phyloP scores from a whole-genome alignment of 2,888 invertebrate species.

The Pterobdella sp. region DNA sequence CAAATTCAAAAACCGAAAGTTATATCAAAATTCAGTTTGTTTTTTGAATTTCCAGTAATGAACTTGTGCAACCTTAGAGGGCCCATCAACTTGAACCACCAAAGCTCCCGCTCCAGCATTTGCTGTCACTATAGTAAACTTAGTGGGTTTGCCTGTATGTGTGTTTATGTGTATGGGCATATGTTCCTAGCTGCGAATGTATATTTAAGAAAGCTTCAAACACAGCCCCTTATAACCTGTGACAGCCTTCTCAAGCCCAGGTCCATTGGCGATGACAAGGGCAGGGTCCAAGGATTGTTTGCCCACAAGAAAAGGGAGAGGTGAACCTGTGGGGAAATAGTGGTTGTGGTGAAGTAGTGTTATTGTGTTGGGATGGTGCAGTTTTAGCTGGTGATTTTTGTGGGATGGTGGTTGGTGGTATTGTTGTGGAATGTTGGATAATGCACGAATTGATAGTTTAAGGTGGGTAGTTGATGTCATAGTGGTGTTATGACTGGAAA shows the following conservation, averaged over 20 bases:
- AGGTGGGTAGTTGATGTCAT: not conserved
- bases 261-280: slow-evolving; percentile 47
- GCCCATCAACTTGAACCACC: slow-evolving; percentile 86
- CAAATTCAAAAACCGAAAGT: not conserved
- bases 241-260: slow-evolving; percentile 43
- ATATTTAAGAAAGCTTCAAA: not conserved
- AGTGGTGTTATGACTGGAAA: not conserved
- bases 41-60: not conserved
- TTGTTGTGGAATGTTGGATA: not conserved
- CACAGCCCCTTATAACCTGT: slow-evolving; percentile 30
- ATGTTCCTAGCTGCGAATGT: not conserved
- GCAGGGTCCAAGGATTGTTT: slow-evolving; percentile 86
- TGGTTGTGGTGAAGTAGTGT: not conserved
- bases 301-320: slow-evolving; percentile 72
- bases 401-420: not conserved
- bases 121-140: slow-evolving; percentile 87
- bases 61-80: slow-evolving; percentile 61
- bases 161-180: not conserved
- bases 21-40: not conserved
- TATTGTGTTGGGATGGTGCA: not conserved
- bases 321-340: slow-evolving; percentile 47
- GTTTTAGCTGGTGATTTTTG: not conserved
- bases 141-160: slow-evolving; percentile 69
- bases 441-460: not conserved
- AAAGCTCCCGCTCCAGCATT: slow-evolving; percentile 87